Evolutionary conservation across 2,113 vertebrate genomes (phyloP).

Genomic region (Halcyon senegalensis): DNA sequence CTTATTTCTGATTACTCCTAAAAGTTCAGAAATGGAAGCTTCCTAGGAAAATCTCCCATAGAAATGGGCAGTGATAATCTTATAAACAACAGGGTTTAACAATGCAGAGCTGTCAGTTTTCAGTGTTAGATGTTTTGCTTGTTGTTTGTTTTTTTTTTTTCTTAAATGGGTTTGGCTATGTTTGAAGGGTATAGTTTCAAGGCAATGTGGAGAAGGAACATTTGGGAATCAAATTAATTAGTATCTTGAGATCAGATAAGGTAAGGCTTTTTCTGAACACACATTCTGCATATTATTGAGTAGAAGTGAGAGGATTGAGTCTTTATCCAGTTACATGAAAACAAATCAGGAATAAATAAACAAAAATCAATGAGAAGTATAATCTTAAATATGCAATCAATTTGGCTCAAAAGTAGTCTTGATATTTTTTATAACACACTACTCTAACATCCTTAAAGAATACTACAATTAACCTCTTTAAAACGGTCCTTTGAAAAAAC

Average conservation of each 20-base stretch:
- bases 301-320: neutral
- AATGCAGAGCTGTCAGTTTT: neutral
- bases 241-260: neutral
- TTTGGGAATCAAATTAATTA: constrained; percentile 27
- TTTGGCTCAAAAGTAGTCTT: neutral
- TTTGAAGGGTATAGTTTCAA: constrained; percentile 34
- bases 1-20: neutral
- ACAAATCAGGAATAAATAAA: neutral
- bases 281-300: neutral
- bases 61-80: neutral
- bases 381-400: neutral
- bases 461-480: neutral
- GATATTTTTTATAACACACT: neutral
- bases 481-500: neutral
- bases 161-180: neutral
- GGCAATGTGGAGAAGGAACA: constrained; percentile 3
- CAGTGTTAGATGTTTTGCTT: neutral
- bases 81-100: neutral
- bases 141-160: neutral
- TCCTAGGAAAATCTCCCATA: neutral
- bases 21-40: neutral
- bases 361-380: neutral
- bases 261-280: neutral
- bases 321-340: neutral
- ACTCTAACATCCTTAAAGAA: neutral